Evolutionary conservation across 2,113 vertebrate genomes (phyloP).

Genomic region (Okapia johnstoni): DNA sequence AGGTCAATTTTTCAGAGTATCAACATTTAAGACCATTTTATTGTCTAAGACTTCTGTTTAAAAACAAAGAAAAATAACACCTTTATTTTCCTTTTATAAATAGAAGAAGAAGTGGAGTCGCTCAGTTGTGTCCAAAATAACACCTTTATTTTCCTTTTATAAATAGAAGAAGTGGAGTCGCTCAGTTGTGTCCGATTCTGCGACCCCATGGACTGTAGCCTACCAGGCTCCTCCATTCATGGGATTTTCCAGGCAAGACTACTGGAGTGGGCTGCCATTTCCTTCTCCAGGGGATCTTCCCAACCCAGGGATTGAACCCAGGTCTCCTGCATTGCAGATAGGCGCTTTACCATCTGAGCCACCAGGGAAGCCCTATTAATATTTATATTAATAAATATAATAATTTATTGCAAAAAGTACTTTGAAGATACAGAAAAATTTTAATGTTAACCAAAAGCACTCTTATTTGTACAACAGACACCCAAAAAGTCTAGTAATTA

Average conservation of each 20-base stretch:
- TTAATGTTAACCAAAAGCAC: neutral
- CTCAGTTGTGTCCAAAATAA: neutral
- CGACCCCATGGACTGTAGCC: neutral
- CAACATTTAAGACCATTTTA: neutral
- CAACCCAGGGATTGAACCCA: neutral
- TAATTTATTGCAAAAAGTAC: neutral
- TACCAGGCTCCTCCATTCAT: neutral
- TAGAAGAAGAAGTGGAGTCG: neutral
- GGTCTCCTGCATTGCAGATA: neutral
- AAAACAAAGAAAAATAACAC: neutral
- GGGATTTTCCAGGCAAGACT: neutral
- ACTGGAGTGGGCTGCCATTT: neutral
- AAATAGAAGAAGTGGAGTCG: neutral
- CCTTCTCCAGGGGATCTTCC: neutral
- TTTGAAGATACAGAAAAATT: neutral
- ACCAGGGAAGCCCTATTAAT: neutral
- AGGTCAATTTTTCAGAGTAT: conserved; percentile 15
- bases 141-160: neutral
- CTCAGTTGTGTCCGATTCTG: accelerated
- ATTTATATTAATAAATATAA: neutral
- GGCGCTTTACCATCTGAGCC: neutral
- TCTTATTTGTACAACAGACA: neutral
- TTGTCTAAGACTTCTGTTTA: neutral
- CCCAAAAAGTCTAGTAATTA: neutral
- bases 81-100: neutral